Base-by-base conservation (phyloP, 2,888 invertebrate species). In the Platycheirus rosarum region DNA sequence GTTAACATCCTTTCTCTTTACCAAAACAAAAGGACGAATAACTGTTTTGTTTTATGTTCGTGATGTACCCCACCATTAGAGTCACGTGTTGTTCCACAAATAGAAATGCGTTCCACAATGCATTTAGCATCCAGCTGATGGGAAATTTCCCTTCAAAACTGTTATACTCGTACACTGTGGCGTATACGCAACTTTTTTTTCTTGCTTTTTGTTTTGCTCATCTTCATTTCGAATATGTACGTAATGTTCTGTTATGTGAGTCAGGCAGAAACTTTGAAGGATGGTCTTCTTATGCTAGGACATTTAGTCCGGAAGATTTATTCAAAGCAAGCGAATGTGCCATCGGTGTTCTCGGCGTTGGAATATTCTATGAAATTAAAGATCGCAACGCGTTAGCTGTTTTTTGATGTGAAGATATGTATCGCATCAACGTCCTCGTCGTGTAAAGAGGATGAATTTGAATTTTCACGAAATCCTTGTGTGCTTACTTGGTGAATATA, bases 1-100 rank as follows among this genome's bases (percentile, higher is more conserved):
- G 2, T 26, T 20, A 53, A 37, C 35, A 60, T 60, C 42, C 42
- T 26, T 60, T 13, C 42, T 51, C 20, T 37, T 68, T 60, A 53
- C n/a, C n/a, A n/a, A n/a, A n/a, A n/a, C 13, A 57, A 37, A 48
- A 48, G 49, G 9, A 49, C 32, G 32, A 16, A 6, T 48, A 23
- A 46, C 7, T 13, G 48, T 48, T 44, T 63, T 70, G 49, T 49
- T 23, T 35, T 23, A 9, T 37, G 9, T 18, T 20, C 40, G 4
- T 16, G 14, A 1, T 29, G 29, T 20, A 2, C 8, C 20, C 18
- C 11, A 23, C 4, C 23, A 4, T 7, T 16, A 13, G n/a, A 29
- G 57, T 37, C 80, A 82, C 82, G 82, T 82, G 77, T 68, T 82
- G 77, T 82, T 77, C 77, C 82, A 82, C 82, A 77, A 70, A 76